phyloP scores from a whole-genome alignment of 2,888 invertebrate genomes.

The Diarsia brunnea region DNA sequence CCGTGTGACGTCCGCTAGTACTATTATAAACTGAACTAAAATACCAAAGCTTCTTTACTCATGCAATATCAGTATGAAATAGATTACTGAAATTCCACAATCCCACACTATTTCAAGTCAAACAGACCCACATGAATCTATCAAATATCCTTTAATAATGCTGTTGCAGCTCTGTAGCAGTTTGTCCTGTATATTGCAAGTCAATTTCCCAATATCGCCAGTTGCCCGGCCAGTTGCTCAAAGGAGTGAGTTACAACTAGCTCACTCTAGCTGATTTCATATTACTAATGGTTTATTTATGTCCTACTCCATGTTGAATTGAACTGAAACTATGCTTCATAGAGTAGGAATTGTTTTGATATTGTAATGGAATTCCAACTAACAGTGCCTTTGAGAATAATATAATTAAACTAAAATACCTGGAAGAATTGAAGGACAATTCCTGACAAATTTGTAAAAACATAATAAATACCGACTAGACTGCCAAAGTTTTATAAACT shows the following conservation, averaged over 20 bases:
- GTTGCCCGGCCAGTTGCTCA: slow-evolving; percentile 25
- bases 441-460: background rate
- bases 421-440: background rate
- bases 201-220: slow-evolving; percentile 31
- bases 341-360: slow-evolving; percentile 4
- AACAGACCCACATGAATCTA: background rate
- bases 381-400: background rate
- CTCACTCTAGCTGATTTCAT: background rate
- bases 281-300: slow-evolving; percentile 45
- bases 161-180: background rate
- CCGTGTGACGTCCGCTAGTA: no score
- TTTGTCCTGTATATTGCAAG: slow-evolving; percentile 35
- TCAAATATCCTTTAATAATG: slow-evolving; percentile 9
- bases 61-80: background rate
- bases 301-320: slow-evolving; percentile 1
- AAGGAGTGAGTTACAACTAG: slow-evolving; percentile 36
- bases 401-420: background rate
- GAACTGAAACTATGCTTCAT: background rate
- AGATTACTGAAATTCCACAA: background rate
- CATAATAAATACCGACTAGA: background rate
- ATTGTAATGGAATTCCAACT: background rate
- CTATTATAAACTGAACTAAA: no score
- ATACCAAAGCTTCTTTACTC: no score
- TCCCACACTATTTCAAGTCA: background rate
- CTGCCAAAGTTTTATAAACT: background rate